Percentiles rank a stretch among this genome's conserved stretches.
Conservation (phyloP, 2,113 vertebrate species). For the Trogon surrucura region DNA sequence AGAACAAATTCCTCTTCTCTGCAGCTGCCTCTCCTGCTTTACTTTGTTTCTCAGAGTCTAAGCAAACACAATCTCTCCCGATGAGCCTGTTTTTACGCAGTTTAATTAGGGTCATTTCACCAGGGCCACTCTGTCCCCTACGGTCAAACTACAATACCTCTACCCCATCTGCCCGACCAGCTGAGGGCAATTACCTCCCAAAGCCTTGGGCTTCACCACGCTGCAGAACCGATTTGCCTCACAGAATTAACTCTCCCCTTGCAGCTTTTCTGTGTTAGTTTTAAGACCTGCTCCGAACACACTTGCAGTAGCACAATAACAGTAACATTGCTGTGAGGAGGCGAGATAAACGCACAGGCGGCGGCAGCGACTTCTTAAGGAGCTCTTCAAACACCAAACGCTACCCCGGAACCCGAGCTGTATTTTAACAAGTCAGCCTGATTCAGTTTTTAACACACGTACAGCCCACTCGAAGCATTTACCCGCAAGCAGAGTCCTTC, state of each 20-base stretch:
- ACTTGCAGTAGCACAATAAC: not conserved
- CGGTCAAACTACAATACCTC: fast-evolving
- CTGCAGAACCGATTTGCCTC: not conserved
- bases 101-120: not conserved
- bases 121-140: not conserved
- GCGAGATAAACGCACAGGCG: not conserved
- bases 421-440: not conserved
- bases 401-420: not conserved
- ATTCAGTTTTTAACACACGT: not conserved
- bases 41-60: not conserved
- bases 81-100: not conserved
- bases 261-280: not conserved
- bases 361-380: not conserved
- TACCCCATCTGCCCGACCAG: not conserved
- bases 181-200: not conserved
- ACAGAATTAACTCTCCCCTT: not conserved
- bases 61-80: not conserved
- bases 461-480: not conserved
- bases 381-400: not conserved
- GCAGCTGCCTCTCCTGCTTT: not conserved
- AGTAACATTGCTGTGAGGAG: not conserved
- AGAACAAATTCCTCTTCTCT: not conserved
- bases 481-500: not conserved
- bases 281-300: not conserved
- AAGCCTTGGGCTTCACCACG: not conserved